These are phyloP conservation scores for Tetramorium bicarinatum DNA, from an alignment of 2,888 invertebrate genomes.

Conservation along the genomic window DNA sequence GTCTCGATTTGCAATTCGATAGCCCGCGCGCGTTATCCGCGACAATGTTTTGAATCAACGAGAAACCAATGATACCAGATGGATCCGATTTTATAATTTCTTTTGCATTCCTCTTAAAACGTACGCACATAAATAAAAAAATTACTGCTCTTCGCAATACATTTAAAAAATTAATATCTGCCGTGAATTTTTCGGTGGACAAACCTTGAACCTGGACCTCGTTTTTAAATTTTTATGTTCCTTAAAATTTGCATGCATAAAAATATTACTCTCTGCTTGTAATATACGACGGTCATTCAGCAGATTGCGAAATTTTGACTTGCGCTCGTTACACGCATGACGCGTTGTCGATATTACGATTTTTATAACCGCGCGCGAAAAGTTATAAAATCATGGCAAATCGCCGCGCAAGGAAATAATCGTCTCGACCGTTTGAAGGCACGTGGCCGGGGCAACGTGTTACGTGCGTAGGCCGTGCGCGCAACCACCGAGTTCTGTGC, in stretches of 20 bases:
- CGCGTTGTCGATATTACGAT: slow-evolving; percentile 19
- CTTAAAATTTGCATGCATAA: slow-evolving; percentile 11
- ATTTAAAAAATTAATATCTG: not conserved
- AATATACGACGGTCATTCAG: slow-evolving; percentile 19
- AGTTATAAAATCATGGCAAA: slow-evolving; percentile 13
- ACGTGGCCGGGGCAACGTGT: slow-evolving; percentile 80
- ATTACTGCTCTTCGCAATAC: not conserved
- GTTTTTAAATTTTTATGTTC: not conserved
- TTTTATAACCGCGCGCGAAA: slow-evolving; percentile 32
- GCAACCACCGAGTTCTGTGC: slow-evolving; percentile 52
- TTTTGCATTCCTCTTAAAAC: not conserved
- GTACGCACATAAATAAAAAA: not conserved
- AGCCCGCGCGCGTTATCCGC: not conserved
- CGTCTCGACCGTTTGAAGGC: slow-evolving; percentile 63
- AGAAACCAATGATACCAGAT: not conserved
- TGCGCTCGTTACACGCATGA: not conserved
- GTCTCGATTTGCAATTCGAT: not conserved
- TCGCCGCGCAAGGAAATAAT: slow-evolving; percentile 42
- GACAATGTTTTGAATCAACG: not conserved
- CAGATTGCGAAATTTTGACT: slow-evolving; percentile 23
- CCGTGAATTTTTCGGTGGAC: not conserved
- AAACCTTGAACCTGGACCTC: not conserved
- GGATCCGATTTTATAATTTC: not conserved
- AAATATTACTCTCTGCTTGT: slow-evolving; percentile 14
- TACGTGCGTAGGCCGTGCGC: slow-evolving; percentile 80